A percentile compares a stretch with the other conserved stretches of the same genome.
These are phyloP conservation scores for Platerodrilus igneus DNA, from an alignment of 2,888 invertebrate genomes.

Conservation along the genomic window DNA sequence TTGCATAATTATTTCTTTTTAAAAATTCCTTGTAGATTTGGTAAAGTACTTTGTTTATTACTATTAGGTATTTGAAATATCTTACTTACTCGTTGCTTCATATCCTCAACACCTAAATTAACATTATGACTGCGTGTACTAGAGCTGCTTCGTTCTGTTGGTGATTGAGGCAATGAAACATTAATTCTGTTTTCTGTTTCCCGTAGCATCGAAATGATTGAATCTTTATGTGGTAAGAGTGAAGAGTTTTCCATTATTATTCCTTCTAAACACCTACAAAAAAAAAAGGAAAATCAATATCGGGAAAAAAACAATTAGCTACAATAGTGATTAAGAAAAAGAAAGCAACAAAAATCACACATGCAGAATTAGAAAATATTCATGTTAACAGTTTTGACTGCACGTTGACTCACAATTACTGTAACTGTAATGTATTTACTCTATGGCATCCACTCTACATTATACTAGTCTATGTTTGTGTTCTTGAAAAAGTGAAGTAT, in stretches of 20 bases:
- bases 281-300: conserved; percentile 4
- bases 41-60: conserved; percentile 42
- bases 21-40: conserved; percentile 48
- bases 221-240: conserved; percentile 50
- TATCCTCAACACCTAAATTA: conserved; percentile 57
- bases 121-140: conserved; percentile 42
- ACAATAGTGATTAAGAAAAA: not conserved
- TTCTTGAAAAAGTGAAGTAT: too few relatives aligned
- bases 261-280: conserved; percentile 48
- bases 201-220: conserved; percentile 50
- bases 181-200: conserved; percentile 53
- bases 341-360: not conserved
- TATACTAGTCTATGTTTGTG: too few relatives aligned
- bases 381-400: too few relatives aligned
- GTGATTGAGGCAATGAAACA: conserved; percentile 21
- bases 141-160: conserved; percentile 22
- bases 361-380: too few relatives aligned
- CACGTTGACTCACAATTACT: too few relatives aligned
- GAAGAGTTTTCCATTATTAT: conserved; percentile 47
- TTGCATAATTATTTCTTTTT: conserved; percentile 48
- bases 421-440: too few relatives aligned
- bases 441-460: too few relatives aligned
- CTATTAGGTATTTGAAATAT: conserved; percentile 51
- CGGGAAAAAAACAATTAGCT: not conserved
- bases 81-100: conserved; percentile 57